These are phyloP conservation scores for Xerus rutilus DNA, from an alignment of 2,797 vertebrate species.

Conservation along the genomic window DNA sequence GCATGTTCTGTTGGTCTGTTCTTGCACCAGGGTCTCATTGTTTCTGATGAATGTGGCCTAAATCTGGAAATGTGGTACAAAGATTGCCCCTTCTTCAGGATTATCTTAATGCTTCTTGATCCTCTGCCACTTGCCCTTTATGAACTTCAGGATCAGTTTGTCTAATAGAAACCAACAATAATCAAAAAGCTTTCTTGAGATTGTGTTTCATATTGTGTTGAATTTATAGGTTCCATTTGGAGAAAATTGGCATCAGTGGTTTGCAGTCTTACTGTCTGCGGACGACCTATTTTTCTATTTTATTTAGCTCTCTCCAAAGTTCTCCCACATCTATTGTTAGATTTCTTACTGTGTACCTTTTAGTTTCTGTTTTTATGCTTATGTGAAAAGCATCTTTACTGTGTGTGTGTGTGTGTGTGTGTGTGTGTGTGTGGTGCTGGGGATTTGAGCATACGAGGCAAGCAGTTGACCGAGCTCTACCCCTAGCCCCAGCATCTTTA, in stretches of 20 bases:
- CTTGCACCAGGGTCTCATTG: not conserved
- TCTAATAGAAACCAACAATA: not conserved
- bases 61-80: not conserved
- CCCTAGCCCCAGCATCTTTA: not conserved
- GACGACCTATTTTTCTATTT: not conserved
- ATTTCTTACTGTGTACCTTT: not conserved
- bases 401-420: too few relatives aligned
- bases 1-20: not conserved
- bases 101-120: not conserved
- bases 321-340: not conserved
- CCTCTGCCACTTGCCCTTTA: not conserved
- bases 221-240: constrained; percentile 21
- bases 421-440: too few relatives aligned
- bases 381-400: not conserved
- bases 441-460: too few relatives aligned
- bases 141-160: not conserved
- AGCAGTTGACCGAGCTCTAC: too few relatives aligned
- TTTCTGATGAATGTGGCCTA: not conserved
- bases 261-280: not conserved
- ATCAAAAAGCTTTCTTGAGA: not conserved
- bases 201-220: not conserved
- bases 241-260: not conserved
- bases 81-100: not conserved
- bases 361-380: not conserved
- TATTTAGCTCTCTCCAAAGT: not conserved